Evolutionary conservation across 2,797 vertebrate genomes (phyloP).

Genomic region (Eutrigla gurnardus): DNA sequence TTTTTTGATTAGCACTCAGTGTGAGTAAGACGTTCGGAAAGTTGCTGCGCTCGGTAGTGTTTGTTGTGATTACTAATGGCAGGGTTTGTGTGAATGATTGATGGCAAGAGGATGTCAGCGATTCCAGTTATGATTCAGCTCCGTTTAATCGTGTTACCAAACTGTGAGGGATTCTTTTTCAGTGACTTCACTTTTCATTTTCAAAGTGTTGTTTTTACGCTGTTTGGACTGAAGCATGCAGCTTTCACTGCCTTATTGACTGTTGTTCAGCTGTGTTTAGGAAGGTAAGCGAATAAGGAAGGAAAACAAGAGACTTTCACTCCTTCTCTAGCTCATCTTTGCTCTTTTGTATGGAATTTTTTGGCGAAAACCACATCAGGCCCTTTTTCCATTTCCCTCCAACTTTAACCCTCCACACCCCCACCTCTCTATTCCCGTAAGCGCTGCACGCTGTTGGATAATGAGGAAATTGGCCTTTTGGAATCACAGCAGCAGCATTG

Average conservation of each 20-base stretch:
- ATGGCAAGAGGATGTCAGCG: slow-evolving; percentile 49
- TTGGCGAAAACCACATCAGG: slow-evolving; percentile 60
- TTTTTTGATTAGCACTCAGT: slow-evolving; percentile 62
- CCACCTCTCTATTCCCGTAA: slow-evolving; percentile 71
- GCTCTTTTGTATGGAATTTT: slow-evolving; percentile 50
- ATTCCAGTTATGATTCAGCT: slow-evolving; percentile 61
- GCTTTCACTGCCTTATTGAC: slow-evolving; percentile 9
- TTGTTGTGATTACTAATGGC: slow-evolving; percentile 71
- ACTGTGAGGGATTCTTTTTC: slow-evolving; percentile 51
- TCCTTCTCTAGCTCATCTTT: slow-evolving; percentile 39
- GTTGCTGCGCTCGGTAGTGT: slow-evolving; percentile 57
- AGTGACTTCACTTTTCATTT: slow-evolving; percentile 40
- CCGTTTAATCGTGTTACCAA: slow-evolving; percentile 52
- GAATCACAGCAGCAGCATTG: slow-evolving; percentile 37
- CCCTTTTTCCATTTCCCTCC: slow-evolving; percentile 59
- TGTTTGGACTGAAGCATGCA: slow-evolving; percentile 19
- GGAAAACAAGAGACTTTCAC: slow-evolving; percentile 12
- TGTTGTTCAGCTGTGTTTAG: slow-evolving; percentile 20
- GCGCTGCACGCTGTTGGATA: slow-evolving; percentile 53
- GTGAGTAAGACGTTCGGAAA: slow-evolving; percentile 45
- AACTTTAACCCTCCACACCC: slow-evolving; percentile 58
- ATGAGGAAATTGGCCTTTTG: slow-evolving; percentile 66
- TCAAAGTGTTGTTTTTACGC: slow-evolving; percentile 16
- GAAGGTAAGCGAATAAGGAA: slow-evolving; percentile 32
- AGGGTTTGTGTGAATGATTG: slow-evolving; percentile 56